Percentiles rank a stretch among this genome's conserved stretches.
phyloP scores from a whole-genome alignment of 30 jellyfish, hydroid and myxozoan genomes.

The Rhopilema esculentum region DNA sequence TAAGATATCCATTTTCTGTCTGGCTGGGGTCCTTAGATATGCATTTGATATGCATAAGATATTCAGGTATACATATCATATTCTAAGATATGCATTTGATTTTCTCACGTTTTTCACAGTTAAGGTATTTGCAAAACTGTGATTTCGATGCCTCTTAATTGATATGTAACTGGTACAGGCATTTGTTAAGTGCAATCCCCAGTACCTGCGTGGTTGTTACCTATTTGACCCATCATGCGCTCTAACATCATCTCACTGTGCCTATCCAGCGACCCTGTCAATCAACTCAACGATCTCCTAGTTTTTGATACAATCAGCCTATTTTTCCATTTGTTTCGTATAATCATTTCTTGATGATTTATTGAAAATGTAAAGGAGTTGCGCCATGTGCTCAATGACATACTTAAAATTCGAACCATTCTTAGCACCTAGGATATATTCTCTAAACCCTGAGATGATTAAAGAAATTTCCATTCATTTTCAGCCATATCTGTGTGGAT shows the following conservation, averaged over 20 bases:
- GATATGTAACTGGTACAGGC: background rate
- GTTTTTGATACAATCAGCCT: background rate
- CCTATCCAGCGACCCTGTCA: background rate
- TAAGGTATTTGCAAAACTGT: background rate
- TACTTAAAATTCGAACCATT: background rate
- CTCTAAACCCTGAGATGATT: background rate
- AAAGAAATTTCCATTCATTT: background rate
- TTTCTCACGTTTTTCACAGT: background rate
- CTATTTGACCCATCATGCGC: background rate
- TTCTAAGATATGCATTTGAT: background rate
- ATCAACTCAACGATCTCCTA: background rate
- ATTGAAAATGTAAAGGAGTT: background rate
- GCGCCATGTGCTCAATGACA: background rate
- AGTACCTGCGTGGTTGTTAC: background rate
- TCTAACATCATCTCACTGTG: background rate
- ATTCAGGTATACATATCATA: background rate
- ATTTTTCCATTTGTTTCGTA: background rate
- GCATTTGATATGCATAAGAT: too few relatives aligned
- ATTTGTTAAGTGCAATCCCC: background rate
- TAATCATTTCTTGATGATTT: background rate
- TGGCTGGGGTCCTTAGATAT: too few relatives aligned
- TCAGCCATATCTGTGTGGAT: background rate
- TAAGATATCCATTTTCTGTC: too few relatives aligned
- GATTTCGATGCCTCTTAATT: conserved; percentile 5
- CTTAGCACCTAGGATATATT: background rate